Evolutionary conservation across 2,113 vertebrate genomes (phyloP).

Genomic region (Xiphorhynchus elegans): DNA sequence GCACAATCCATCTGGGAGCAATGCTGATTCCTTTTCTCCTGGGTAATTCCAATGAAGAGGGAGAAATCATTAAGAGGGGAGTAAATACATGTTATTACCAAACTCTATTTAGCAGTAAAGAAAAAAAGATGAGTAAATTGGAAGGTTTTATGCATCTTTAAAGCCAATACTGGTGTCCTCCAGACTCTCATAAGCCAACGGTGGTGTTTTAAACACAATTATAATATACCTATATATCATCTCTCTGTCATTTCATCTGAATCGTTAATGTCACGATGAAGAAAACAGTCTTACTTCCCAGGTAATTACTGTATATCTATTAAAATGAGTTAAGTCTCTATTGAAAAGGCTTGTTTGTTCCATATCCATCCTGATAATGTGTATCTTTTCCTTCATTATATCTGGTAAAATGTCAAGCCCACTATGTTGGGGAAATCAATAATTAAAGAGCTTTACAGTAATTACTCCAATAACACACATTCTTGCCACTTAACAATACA

Average conservation of each 20-base stretch:
- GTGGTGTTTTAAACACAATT: slow-evolving; percentile 41
- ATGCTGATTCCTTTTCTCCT: not conserved
- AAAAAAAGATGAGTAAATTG: slow-evolving; percentile 2
- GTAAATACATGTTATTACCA: not conserved
- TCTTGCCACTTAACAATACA: slow-evolving; percentile 69
- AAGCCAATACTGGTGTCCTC: slow-evolving; percentile 20
- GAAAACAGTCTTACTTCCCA: slow-evolving; percentile 58
- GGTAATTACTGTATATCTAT: slow-evolving; percentile 74
- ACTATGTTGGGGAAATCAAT: slow-evolving; percentile 73
- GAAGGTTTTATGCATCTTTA: slow-evolving; percentile 49
- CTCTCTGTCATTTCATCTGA: slow-evolving; percentile 56
- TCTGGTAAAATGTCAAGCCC: slow-evolving; percentile 73
- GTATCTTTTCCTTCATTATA: slow-evolving; percentile 73
- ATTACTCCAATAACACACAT: slow-evolving; percentile 68
- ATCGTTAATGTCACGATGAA: slow-evolving; percentile 63
- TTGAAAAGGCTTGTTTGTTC: slow-evolving; percentile 74
- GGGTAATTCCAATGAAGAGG: not conserved
- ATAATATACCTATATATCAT: slow-evolving; percentile 47
- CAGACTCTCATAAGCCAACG: not conserved
- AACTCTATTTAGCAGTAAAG: not conserved
- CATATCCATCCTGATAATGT: slow-evolving; percentile 70
- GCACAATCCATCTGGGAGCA: not conserved
- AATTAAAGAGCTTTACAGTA: slow-evolving; percentile 78
- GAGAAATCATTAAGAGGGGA: not conserved
- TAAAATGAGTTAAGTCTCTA: slow-evolving; percentile 73